Conservation (phyloP, 2,888 invertebrate genomes). For the Patella caerulea region DNA sequence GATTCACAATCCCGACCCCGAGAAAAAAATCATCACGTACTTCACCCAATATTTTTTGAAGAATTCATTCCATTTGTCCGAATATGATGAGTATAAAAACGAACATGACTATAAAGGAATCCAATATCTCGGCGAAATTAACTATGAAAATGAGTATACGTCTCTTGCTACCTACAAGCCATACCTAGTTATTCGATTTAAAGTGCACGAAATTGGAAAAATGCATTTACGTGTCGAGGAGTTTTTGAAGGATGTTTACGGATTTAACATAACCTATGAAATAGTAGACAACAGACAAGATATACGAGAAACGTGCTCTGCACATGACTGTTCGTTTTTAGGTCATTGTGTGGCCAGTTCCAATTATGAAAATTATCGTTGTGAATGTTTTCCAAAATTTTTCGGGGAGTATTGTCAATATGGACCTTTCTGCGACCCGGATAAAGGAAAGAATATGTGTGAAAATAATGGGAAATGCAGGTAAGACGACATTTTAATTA, state of each 20-base stretch:
- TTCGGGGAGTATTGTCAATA: constrained; percentile 84
- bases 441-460: constrained; percentile 78
- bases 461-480: constrained; percentile 88
- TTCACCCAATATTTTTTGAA: constrained; percentile 88
- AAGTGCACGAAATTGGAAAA: constrained; percentile 73
- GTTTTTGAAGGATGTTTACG: constrained; percentile 86
- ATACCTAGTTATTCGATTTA: constrained; percentile 85
- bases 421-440: constrained; percentile 84
- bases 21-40: constrained; percentile 83
- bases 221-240: constrained; percentile 87
- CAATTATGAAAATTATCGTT: constrained; percentile 82
- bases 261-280: constrained; percentile 93
- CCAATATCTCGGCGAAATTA: constrained; percentile 55
- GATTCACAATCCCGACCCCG: constrained; percentile 78
- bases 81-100: constrained; percentile 62
- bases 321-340: constrained; percentile 86
- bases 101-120: constrained; percentile 45
- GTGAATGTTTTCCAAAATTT: constrained; percentile 86
- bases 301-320: constrained; percentile 77
- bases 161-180: constrained; percentile 75
- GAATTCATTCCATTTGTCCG: constrained; percentile 54
- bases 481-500: constrained; percentile 74
- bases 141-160: constrained; percentile 55
- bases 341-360: constrained; percentile 84
- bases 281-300: constrained; percentile 74